phyloP scores from a whole-genome alignment of 2,113 vertebrate genomes.

The Thunnus thynnus region DNA sequence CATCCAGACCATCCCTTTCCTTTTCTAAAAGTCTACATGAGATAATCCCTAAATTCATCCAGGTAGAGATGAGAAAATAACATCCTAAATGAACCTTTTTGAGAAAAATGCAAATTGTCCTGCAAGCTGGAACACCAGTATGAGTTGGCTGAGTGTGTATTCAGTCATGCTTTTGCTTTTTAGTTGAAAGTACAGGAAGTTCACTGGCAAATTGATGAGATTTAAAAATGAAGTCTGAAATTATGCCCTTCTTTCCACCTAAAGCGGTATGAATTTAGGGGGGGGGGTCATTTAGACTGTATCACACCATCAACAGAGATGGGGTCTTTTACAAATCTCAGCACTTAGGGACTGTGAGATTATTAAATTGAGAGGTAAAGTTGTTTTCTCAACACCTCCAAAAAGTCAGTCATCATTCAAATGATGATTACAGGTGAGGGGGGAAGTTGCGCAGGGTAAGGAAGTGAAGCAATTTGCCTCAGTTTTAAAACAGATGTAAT shows the following conservation, averaged over 20 bases:
- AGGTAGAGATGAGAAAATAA: background rate
- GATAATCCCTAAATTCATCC: background rate
- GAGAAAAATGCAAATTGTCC: background rate
- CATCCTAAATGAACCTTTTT: background rate
- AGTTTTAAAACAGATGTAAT: slow-evolving; percentile 19
- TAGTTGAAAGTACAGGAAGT: background rate
- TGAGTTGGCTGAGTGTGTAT: background rate
- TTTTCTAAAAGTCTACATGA: background rate
- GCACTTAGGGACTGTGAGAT: slow-evolving; percentile 6
- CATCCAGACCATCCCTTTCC: background rate
- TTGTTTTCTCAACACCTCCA: slow-evolving; percentile 19
- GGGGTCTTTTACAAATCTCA: slow-evolving; percentile 11
- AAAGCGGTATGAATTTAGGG: too few relatives aligned
- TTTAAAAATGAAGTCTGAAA: background rate
- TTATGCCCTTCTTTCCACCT: background rate
- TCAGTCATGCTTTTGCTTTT: background rate
- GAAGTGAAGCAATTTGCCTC: slow-evolving; percentile 53
- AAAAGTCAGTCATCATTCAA: background rate
- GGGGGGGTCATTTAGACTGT: background rate
- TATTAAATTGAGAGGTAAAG: background rate
- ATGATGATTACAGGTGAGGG: slow-evolving; percentile 26
- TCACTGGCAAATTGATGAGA: background rate
- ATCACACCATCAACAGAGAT: background rate
- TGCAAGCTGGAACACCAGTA: background rate
- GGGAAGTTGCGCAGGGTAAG: background rate